A percentile compares a stretch with the other conserved stretches of the same genome.
Evolutionary conservation across 2,888 invertebrate genomes (phyloP).

Genomic region (Nomada lathburiana): DNA sequence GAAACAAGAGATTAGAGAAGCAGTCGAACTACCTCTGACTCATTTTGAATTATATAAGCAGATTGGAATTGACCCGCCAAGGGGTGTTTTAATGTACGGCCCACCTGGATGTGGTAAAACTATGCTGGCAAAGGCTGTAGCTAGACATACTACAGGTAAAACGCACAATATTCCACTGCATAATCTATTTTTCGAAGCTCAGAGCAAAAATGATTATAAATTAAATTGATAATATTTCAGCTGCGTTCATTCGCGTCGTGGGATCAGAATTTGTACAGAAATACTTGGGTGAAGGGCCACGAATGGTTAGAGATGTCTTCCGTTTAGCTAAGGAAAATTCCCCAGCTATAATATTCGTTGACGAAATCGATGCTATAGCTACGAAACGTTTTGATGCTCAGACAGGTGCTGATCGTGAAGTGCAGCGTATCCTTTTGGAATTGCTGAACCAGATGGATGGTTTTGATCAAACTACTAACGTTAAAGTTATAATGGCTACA

Average conservation of each 20-base stretch:
- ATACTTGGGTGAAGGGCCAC: conserved; percentile 98
- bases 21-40: conserved; percentile 98
- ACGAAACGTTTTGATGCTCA: conserved; percentile 99
- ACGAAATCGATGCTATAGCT: conserved; percentile 99
- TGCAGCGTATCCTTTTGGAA: conserved; percentile 98
- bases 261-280: conserved; percentile 99
- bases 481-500: conserved; percentile 91
- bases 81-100: conserved; percentile 99
- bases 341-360: conserved; percentile 99
- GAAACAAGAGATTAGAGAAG: conserved; percentile 99
- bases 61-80: conserved; percentile 99
- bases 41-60: conserved; percentile 99
- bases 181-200: background rate
- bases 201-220: background rate
- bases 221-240: conserved; percentile 84
- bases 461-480: conserved; percentile 99
- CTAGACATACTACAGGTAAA: conserved; percentile 97
- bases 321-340: conserved; percentile 99
- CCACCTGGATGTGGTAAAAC: conserved; percentile 99
- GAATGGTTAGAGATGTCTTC: conserved; percentile 99
- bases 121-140: conserved; percentile 99
- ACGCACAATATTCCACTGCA: background rate
- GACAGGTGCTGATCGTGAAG: conserved; percentile 99
- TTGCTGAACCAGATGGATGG: conserved; percentile 99
- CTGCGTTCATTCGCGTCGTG: conserved; percentile 99